phyloP scores from a whole-genome alignment of 2,797 vertebrate genomes.

The Parotocinclus haroldoi region DNA sequence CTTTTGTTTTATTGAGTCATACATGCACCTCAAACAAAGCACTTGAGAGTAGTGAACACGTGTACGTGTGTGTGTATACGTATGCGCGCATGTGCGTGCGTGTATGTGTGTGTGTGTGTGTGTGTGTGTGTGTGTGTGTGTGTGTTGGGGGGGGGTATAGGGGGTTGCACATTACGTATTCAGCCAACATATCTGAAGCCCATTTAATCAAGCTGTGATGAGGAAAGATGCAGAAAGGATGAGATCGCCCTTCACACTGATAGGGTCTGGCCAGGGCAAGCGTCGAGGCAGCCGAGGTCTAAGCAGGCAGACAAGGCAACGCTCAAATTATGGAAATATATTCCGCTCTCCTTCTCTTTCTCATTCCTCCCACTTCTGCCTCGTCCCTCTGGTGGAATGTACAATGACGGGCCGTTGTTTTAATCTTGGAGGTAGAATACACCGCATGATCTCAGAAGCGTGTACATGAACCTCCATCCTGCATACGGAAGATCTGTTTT shows the following conservation, averaged over 20 bases:
- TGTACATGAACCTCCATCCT: slow-evolving; percentile 4
- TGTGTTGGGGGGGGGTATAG: slow-evolving; percentile 5
- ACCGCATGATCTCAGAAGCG: slow-evolving; percentile 23
- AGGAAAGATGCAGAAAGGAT: slow-evolving; percentile 85
- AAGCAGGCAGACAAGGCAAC: slow-evolving; percentile 76
- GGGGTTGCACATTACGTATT: slow-evolving; percentile 77
- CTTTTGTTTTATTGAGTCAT: slow-evolving; percentile 11
- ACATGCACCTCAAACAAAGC: slow-evolving; percentile 5
- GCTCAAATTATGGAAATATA: slow-evolving; percentile 88
- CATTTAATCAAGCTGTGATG: slow-evolving; percentile 87
- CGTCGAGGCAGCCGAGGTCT: slow-evolving; percentile 85
- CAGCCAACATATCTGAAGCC: slow-evolving; percentile 75
- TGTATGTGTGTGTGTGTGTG: neutral
- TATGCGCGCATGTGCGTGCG: too few relatives aligned
- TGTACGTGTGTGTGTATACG: slow-evolving; percentile 11
- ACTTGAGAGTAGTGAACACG: slow-evolving; percentile 11
- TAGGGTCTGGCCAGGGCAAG: slow-evolving; percentile 85
- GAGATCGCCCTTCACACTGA: slow-evolving; percentile 89
- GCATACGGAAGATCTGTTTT: slow-evolving; percentile 17
- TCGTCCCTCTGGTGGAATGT: slow-evolving; percentile 47
- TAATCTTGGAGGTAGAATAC: slow-evolving; percentile 40
- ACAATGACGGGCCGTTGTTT: slow-evolving; percentile 43
- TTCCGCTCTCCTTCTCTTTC: slow-evolving; percentile 59
- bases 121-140: slow-evolving; percentile 24
- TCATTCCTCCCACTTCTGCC: slow-evolving; percentile 41